Conservation (phyloP, 23 tunicate species). For the Styela clava region DNA sequence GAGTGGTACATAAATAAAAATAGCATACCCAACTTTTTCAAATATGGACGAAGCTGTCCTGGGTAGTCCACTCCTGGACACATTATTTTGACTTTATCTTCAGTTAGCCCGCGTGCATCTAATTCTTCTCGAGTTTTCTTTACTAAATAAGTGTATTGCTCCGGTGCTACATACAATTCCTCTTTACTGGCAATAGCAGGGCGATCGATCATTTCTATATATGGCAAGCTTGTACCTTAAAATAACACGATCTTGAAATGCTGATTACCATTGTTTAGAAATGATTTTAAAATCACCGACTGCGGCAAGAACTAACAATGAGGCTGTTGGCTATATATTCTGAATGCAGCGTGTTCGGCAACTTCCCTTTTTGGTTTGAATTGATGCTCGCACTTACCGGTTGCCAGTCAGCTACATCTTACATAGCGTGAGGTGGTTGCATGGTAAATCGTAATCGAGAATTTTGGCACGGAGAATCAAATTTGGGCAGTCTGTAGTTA, state of each 20-base stretch:
- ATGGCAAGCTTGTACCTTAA: slow-evolving; percentile 45
- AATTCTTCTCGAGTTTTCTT: slow-evolving; percentile 50
- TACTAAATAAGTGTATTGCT: slow-evolving; percentile 39
- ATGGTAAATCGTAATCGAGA: no score
- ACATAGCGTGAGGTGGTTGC: no score
- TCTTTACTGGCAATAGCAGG: slow-evolving; percentile 32
- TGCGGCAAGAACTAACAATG: no score
- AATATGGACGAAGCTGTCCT: slow-evolving; percentile 4
- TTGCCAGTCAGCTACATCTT: no score
- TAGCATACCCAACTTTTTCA: slow-evolving; percentile 5
- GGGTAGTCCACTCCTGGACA: slow-evolving; percentile 42
- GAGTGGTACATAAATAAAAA: no score
- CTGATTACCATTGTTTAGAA: neutral
- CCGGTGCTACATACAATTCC: slow-evolving; percentile 41
- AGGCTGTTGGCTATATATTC: no score
- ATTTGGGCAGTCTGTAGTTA: no score
- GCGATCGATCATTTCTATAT: slow-evolving; percentile 54
- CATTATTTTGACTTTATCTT: slow-evolving; percentile 39
- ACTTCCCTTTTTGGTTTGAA: no score
- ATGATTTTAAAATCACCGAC: no score
- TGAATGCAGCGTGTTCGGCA: no score
- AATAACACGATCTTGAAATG: neutral
- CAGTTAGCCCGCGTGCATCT: slow-evolving; percentile 32
- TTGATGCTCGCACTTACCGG: no score
- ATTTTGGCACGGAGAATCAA: no score